Evolutionary conservation across 1,140 invertebrate genomes (phyloP), one percentile per base, ranked within the genome.

Genomic region (Pararge aegeria): DNA sequence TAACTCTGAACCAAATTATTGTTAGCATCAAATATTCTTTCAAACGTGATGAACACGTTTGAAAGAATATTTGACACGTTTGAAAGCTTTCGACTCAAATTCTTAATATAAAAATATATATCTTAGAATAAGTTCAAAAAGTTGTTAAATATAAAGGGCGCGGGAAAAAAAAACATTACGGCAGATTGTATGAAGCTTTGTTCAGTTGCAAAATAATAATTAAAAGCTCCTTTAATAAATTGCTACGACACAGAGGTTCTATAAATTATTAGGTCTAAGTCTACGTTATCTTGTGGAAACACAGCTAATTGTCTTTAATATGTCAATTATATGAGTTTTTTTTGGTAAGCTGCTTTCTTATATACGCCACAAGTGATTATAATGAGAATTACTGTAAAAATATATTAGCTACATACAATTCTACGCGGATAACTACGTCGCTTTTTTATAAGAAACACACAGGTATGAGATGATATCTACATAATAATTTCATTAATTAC

Each of bases 391-490:
- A 15, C 16, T 42, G 38, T 42, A 42, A 42, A 42, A 42, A 42
- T 42, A 42, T 42, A 52, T 15, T 20, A 46, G 19, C 57, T 60
- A 60, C 50, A 53, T 46, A 59, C 48, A 59, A 60, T 24, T 20
- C 57, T 53, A 38, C 40, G 40, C 50, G 40, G 40, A 15, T 19
- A 21, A 19, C 42, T 55, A 55, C 50, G 19, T 60, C 57, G 57
- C 57, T 60, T 38, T 60, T 38, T 53, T 60, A 51, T 37, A 18
- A 18, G 40, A 38, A 29, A 30, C 44, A 19, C 19, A 44, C 20
- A 52, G 13, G 10, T 34, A 34, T 12, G 30, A 10, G 30, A 34
- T 34, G 15, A 38, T 59, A 53, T n/a, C n/a, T n/a, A n/a, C n/a
- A n/a, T n/a, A n/a, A n/a, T n/a, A n/a, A n/a, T n/a, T n/a, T n/a